Base-by-base conservation (phyloP, 2,888 invertebrate genomes). In the Glaucopsyche alexis region DNA sequence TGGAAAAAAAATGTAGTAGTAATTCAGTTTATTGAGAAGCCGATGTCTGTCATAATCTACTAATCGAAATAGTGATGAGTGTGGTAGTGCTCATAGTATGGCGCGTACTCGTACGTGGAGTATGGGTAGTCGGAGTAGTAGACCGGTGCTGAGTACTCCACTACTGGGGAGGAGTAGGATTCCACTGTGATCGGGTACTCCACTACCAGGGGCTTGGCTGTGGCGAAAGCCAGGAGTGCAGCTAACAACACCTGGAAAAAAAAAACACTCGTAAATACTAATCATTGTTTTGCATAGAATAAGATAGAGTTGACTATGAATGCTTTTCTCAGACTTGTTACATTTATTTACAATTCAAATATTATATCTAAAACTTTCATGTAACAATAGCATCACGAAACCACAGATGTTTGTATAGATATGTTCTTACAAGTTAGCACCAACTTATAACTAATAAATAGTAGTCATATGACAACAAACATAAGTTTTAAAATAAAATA, bases 61-160 rank as follows among this genome's bases (percentile, higher is more conserved):
- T 52, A 71, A 7, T 71, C 19, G 11, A 19, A 45, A 87, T 78
- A 89, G 79, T 89, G 92, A 81, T 90, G 91, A 29, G 85, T 78
- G 78, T 90, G 89, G 38, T 60, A 47, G 29, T 69, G 90, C 77
- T 89, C 89, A n/a, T 87, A 80, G 79, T 88, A 89, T 1, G 88
- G 80, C 4, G 84, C 83, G 83, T 90, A 89, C 65, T 85, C 84
- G 29, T 85, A 78, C 6, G 85, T 82, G 64, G 87, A 81, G 79
- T 86, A 86, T 19, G 83, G 78, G 79, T 86, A 86, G 38, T 83
- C 83, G 0, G 86, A 83, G 78, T 88, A 87, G 40, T 87, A 87
- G 0, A 93, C 88, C 3, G 94, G 93, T 2, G 94, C 90, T 6
- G 92, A 86, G 80, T 93, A 93, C n/a, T 93, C 92, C 19, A 93